Evolutionary conservation across 2,113 vertebrate genomes (phyloP), one percentile per base, ranked within the genome.

Genomic region (Oncorhynchus masou): DNA sequence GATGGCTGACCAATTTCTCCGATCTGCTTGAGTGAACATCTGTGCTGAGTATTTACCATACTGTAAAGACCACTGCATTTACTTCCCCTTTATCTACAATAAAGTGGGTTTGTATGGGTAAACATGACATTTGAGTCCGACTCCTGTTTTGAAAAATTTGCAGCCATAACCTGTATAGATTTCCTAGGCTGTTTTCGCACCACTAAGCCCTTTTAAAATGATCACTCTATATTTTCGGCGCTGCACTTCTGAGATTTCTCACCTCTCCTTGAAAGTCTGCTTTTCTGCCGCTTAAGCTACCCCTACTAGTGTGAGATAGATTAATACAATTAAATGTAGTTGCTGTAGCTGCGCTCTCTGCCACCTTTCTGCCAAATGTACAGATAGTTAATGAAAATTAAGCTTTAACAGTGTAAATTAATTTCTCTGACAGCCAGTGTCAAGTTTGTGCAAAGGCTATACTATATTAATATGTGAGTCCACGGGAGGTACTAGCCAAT

Each of bases 391-490:
- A 25, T 25, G 25, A 25, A 25, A 25, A 25, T 25, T 25, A 83
- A 75, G 73, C 79, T 71, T 34, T 89, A 88, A 80, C 79, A 81
- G 69, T 83, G 81, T 77, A 84, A 87, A 91, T 87, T 79, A 5
- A 71, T 84, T 77, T 83, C 75, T 83, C 83, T 90, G 89, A 87
- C 87, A 86, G 84, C 76, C n/a, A 4, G 78, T 85, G 85, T 88
- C 88, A 90, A 88, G 89, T 86, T 87, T 83, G 88, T 83, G 79
- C 81, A 80, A 62, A 45, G 39, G 9, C 8, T 45, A 11, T 49
- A 89, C 2, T 45, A 45, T 49, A 89, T 87, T 86, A 91, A 88
- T 85, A 88, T 84, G 62, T 51, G 59, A 59, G 79, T 76, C 72
- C 77, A 82, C 74, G 27, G 65, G 69, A 73, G 81, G 65, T 72